A percentile compares a stretch with the other conserved stretches of the same genome.
phyloP scores from a whole-genome alignment of 2,888 invertebrate genomes.

The Perithous albicinctus region DNA sequence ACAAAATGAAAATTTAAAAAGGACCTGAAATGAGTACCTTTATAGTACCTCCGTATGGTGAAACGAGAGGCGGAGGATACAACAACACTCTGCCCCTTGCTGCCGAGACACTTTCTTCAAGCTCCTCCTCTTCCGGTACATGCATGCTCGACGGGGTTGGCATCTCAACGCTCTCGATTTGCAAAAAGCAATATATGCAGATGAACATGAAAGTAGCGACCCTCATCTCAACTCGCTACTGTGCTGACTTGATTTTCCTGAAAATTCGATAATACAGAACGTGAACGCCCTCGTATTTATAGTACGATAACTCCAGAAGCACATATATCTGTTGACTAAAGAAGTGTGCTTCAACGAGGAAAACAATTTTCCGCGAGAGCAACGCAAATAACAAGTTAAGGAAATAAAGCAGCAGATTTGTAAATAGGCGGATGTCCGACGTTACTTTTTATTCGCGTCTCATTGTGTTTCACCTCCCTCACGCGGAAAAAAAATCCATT shows the following conservation, averaged over 20 bases:
- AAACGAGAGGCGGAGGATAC: slow-evolving; percentile 85
- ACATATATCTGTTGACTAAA: not conserved
- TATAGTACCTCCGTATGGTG: slow-evolving; percentile 86
- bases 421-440: slow-evolving; percentile 1
- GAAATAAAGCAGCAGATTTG: slow-evolving; percentile 21
- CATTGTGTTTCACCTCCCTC: not conserved
- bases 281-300: slow-evolving; percentile 32
- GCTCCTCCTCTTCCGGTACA: not conserved
- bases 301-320: slow-evolving; percentile 31
- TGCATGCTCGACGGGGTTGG: not conserved
- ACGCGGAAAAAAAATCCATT: slow-evolving; percentile 31
- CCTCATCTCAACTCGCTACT: slow-evolving; percentile 63
- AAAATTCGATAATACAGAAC: slow-evolving; percentile 48
- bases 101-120: slow-evolving; percentile 64
- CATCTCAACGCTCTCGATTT: slow-evolving; percentile 43
- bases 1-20: not conserved
- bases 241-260: slow-evolving; percentile 51
- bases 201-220: slow-evolving; percentile 67
- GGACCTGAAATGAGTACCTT: slow-evolving; percentile 84
- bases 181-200: slow-evolving; percentile 64
- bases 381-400: slow-evolving; percentile 34
- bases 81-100: slow-evolving; percentile 60
- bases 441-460: not conserved
- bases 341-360: not conserved
- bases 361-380: slow-evolving; percentile 28